A percentile compares a stretch with the other conserved stretches of the same genome.
These are phyloP conservation scores for Gasteruption jaculator DNA, from an alignment of 2,888 invertebrate species.

Conservation along the genomic window DNA sequence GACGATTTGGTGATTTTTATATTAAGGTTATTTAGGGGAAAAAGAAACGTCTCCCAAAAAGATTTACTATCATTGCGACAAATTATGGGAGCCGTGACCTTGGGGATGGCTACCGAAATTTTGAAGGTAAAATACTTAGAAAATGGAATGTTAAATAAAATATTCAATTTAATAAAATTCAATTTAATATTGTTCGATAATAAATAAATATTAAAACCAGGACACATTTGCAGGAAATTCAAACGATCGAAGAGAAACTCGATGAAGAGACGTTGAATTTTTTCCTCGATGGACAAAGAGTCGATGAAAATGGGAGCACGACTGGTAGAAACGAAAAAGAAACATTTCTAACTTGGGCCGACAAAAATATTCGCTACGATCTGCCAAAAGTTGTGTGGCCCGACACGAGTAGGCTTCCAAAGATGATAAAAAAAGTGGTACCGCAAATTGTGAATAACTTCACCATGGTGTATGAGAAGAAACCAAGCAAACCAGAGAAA, in stretches of 20 bases:
- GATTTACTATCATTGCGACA: constrained; percentile 58
- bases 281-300: constrained; percentile 23
- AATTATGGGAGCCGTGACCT: constrained; percentile 59
- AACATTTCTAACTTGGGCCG: constrained; percentile 33
- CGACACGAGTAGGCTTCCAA: constrained; percentile 32
- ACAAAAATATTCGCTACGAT: constrained; percentile 34
- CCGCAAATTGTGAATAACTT: constrained; percentile 32
- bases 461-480: constrained; percentile 34
- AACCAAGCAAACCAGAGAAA: constrained; percentile 19
- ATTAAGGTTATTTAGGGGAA: constrained; percentile 61
- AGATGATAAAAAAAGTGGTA: constrained; percentile 31
- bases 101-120: constrained; percentile 57
- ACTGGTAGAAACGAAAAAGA: constrained; percentile 19
- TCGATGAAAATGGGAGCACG: neutral
- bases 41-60: constrained; percentile 58
- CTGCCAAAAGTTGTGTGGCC: constrained; percentile 35
- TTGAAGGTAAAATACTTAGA: constrained; percentile 52
- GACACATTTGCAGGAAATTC: constrained; percentile 55
- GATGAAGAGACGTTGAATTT: constrained; percentile 33
- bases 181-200: constrained; percentile 8
- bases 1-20: constrained; percentile 63
- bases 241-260: constrained; percentile 32
- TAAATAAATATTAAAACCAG: constrained; percentile 11
- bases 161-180: constrained; percentile 10
- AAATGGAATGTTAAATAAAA: constrained; percentile 10